Conservation (phyloP, 2,113 vertebrate species). For the Gymnobelideus leadbeateri region DNA sequence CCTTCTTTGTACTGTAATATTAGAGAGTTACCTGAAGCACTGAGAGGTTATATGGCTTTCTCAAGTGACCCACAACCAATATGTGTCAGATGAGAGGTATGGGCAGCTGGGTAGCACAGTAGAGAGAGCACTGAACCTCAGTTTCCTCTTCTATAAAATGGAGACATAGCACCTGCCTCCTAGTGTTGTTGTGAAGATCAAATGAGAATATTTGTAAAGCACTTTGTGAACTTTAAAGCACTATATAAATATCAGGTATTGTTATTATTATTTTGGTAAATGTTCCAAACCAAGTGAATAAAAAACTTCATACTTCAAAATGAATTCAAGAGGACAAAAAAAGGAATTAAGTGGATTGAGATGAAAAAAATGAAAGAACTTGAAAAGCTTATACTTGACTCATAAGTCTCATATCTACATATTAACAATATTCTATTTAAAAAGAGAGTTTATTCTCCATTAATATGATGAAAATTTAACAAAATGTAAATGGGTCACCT, state of each 20-base stretch:
- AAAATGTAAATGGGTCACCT: neutral
- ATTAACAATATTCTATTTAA: neutral
- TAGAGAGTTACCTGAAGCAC: neutral
- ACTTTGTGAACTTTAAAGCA: neutral
- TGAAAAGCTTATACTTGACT: neutral
- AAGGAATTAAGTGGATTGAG: neutral
- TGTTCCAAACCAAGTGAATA: neutral
- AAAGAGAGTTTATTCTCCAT: neutral
- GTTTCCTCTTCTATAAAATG: no score
- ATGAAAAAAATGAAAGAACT: neutral
- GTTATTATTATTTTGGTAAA: neutral
- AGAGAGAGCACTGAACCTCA: no score
- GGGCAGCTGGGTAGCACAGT: no score
- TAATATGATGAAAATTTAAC: neutral
- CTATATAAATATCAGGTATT: neutral
- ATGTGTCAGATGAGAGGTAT: neutral
- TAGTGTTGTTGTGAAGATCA: neutral
- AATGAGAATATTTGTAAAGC: neutral
- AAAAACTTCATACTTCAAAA: neutral
- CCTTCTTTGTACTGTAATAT: neutral
- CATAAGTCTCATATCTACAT: neutral
- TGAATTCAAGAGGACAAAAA: neutral
- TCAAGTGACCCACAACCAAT: neutral
- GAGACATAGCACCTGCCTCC: no score
- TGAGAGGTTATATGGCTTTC: neutral